Base-by-base conservation (phyloP, 2,888 invertebrate genomes). In the Nezara viridula region DNA sequence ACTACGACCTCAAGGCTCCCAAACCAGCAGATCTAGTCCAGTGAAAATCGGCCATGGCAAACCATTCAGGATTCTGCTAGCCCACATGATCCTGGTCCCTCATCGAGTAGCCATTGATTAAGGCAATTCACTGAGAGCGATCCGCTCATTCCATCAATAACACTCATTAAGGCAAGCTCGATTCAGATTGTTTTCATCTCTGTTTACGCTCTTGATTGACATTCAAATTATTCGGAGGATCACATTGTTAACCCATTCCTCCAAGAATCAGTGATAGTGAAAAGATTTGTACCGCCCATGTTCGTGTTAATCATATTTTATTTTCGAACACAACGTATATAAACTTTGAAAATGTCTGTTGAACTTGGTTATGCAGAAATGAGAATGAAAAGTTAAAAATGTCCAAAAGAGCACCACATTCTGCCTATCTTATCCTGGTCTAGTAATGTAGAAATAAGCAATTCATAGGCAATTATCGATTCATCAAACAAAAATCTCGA, bases 1-100 rank as follows among this genome's bases (percentile, higher is more conserved):
- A 73, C 7, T 37, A 66, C 16, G 19, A 27, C 6, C 1, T 37
- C 66, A 73, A 73, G 66, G 66, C 37, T 37, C 37, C 66, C 19
- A 73, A 73, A 73, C 32, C 32, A 19, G 19, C 2, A 73, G 66
- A 73, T 37, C 66, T 73, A 73, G 66, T 37, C 32, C 66, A 37
- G 66, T 10, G n/a, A 27, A 60, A 60, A 60, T 73, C 66, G 66
- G 66, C 66, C 66, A 73, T 73, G 66, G 66, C 37, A 37, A 73
- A 73, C 66, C 66, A 66, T 66, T 14, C 66, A 27, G 44, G 66
- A 32, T 9, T 37, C 32, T 21, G 19, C 66, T 73, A 73, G 32
- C 37, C 32, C 32, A 73, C 24, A 32, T 37, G 14, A 32, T 21
- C 9, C 66, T 2, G 19, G 37, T 19, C 37, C 21, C 66, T 37